Percentiles rank a stretch among this genome's conserved stretches.
Evolutionary conservation across 2,888 invertebrate genomes (phyloP).

Genomic region (Hypena proboscidalis): DNA sequence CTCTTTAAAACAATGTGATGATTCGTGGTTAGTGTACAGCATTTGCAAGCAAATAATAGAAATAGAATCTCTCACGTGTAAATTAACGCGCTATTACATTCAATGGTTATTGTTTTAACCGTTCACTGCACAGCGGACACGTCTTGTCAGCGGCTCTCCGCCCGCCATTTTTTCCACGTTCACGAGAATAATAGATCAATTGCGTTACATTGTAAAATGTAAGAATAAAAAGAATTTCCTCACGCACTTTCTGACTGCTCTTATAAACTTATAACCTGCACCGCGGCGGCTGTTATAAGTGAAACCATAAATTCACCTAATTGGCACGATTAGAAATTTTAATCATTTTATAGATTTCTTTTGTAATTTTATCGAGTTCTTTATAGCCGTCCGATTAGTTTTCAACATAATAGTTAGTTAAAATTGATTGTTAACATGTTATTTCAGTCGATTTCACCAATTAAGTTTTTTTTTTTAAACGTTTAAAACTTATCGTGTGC

Average conservation of each 20-base stretch:
- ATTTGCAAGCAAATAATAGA: slow-evolving; percentile 21
- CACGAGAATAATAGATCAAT: slow-evolving; percentile 47
- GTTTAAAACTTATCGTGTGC: slow-evolving; percentile 47
- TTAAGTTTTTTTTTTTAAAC: slow-evolving; percentile 52
- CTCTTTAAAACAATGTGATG: background rate
- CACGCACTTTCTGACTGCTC: slow-evolving; percentile 29
- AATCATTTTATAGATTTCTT: slow-evolving; percentile 83
- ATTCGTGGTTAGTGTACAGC: slow-evolving; percentile 4
- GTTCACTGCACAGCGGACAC: slow-evolving; percentile 34
- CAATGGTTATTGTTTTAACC: slow-evolving; percentile 43
- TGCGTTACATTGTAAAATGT: slow-evolving; percentile 44
- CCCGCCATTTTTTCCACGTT: slow-evolving; percentile 26
- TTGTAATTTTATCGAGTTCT: slow-evolving; percentile 81
- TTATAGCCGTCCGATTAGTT: slow-evolving; percentile 75
- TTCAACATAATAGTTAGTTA: slow-evolving; percentile 73
- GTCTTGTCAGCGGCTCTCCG: slow-evolving; percentile 38
- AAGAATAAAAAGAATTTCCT: slow-evolving; percentile 33
- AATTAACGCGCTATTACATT: slow-evolving; percentile 40
- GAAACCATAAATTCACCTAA: slow-evolving; percentile 79
- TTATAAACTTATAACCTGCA: slow-evolving; percentile 42
- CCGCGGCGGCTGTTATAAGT: slow-evolving; percentile 41
- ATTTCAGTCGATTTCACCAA: slow-evolving; percentile 73
- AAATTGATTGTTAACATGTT: slow-evolving; percentile 80
- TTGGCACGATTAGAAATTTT: slow-evolving; percentile 80
- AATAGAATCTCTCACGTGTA: slow-evolving; percentile 37